Evolutionary conservation across 2,888 invertebrate genomes (phyloP).

Genomic region (Bellardia bayeri): DNA sequence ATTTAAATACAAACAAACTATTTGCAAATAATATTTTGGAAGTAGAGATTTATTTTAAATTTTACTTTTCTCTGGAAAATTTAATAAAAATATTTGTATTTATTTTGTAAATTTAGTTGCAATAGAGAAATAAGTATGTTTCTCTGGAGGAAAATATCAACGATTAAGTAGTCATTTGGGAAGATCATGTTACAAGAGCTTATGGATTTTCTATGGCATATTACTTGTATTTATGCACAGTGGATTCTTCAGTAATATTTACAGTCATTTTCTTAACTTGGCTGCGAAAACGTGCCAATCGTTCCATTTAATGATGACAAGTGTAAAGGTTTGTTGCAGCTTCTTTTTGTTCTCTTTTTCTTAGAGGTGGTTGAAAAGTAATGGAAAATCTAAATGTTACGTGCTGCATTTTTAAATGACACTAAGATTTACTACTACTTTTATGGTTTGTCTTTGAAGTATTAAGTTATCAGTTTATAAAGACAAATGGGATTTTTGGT

Average conservation of each 20-base stretch:
- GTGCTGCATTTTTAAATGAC: slow-evolving; percentile 42
- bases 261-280: slow-evolving; percentile 30
- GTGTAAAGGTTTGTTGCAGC: slow-evolving; percentile 17
- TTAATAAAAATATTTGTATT: background rate
- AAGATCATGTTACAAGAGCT: slow-evolving; percentile 41
- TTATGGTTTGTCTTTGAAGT: background rate
- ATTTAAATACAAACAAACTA: slow-evolving; percentile 7
- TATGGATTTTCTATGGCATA: background rate
- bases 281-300: slow-evolving; percentile 52
- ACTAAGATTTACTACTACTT: slow-evolving; percentile 11
- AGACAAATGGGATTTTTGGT: slow-evolving; percentile 25
- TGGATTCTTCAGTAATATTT: slow-evolving; percentile 1
- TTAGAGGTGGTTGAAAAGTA: background rate
- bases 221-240: background rate
- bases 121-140: background rate
- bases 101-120: background rate
- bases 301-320: slow-evolving; percentile 54
- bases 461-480: slow-evolving; percentile 10
- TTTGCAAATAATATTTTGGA: background rate
- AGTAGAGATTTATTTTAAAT: background rate
- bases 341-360: background rate
- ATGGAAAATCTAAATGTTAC: slow-evolving; percentile 48
- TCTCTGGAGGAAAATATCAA: slow-evolving; percentile 27
- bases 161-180: slow-evolving; percentile 38
- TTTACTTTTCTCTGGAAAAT: background rate